Base-by-base conservation (phyloP, 53 echinoderm and acorn worm genomes). In the Holothuria scabra region DNA sequence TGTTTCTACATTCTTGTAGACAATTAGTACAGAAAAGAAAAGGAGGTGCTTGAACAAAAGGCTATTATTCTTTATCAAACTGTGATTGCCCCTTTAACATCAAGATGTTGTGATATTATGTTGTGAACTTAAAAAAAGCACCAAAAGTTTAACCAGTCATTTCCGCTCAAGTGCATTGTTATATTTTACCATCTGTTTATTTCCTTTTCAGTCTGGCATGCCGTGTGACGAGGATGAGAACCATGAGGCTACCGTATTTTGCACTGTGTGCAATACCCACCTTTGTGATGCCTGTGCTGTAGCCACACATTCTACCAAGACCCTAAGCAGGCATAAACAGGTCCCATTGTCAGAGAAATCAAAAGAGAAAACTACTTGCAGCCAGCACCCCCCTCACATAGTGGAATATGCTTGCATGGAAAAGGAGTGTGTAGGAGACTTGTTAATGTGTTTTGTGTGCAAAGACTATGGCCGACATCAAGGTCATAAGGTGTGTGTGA, bases 321-420 rank as follows among this genome's bases (percentile, higher is more conserved):
- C 95, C 41, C 87, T 95, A 10, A 70, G 72, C 26, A 95, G 91
- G 38, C 95, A 95, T 87, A 88, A 93, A 38, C 90, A 90, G 76
- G 90, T 95, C 14, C 95, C 95, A 12, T 81, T 95, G 41, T 95
- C 95, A 0, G 93, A 95, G 81, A 95, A 93, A 56, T 91, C 95
- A 0, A 83, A 84, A 28, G 93, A 95, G 81, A 90, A 86, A 62
- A 76, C 95, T 0, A 18, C 71, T 24, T 95, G 95, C 63, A 66
- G 65, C 29, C 86, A 93, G 9, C 95, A 95, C 46, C 80, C 72
- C 21, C 93, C 95, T 28, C 95, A 95, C 59, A 81, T 91, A 38
- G 85, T 95, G 37, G 95, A 95, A 89, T 95, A 93, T 93, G 91
- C 91, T 18, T 95, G 95, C 46, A 30, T 84, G 86, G 95, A 95